Percentiles rank a stretch among this genome's conserved stretches.
These are phyloP conservation scores for Troides aeacus DNA, from an alignment of 2,888 invertebrate species.

Conservation along the genomic window DNA sequence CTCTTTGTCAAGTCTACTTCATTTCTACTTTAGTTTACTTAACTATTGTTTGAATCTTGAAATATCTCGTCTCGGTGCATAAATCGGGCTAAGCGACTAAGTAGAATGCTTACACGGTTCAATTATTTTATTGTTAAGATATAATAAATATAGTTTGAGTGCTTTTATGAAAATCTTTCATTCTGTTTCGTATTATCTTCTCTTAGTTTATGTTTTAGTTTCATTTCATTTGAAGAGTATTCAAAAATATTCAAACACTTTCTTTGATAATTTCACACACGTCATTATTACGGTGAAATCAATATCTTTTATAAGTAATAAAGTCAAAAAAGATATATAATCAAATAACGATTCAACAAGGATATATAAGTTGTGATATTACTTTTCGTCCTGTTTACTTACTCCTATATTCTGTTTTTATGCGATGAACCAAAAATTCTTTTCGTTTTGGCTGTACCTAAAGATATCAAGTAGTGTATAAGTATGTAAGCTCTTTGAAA, in stretches of 20 bases:
- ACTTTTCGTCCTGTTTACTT: too few species aligned
- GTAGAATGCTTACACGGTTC: slow-evolving; percentile 9
- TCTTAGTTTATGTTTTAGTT: background rate
- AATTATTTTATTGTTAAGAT: slow-evolving; percentile 10
- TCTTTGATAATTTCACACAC: background rate
- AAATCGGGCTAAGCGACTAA: background rate
- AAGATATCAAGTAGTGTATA: background rate
- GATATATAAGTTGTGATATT: too few species aligned
- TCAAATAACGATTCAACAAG: too few species aligned
- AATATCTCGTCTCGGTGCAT: slow-evolving; percentile 1
- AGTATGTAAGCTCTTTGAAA: background rate
- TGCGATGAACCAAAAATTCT: too few species aligned
- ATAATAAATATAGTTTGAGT: background rate
- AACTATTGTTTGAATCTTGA: slow-evolving; percentile 6
- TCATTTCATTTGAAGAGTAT: background rate
- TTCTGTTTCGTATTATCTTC: background rate
- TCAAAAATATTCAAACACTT: background rate
- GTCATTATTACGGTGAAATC: too few species aligned
- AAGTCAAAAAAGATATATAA: too few species aligned
- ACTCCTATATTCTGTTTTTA: too few species aligned
- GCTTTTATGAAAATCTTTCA: slow-evolving; percentile 6
- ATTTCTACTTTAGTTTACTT: slow-evolving; percentile 3
- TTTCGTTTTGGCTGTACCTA: background rate
- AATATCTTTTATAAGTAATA: too few species aligned
- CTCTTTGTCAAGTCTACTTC: background rate